Percentiles rank a stretch among this genome's conserved stretches.
Evolutionary conservation across 2,797 vertebrate species (phyloP).

Genomic region (Thamnophis elegans): DNA sequence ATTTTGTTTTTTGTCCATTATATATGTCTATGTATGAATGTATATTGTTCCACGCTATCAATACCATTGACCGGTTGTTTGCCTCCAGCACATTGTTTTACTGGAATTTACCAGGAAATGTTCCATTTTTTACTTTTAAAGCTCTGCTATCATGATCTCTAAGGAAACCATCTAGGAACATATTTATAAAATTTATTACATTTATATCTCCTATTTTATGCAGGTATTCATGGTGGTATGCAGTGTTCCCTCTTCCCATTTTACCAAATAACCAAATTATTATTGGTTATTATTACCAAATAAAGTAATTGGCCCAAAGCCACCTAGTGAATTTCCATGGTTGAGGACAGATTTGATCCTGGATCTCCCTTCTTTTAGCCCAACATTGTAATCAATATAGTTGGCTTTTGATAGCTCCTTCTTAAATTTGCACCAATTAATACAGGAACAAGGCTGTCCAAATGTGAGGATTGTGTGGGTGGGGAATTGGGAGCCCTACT

Average conservation of each 20-base stretch:
- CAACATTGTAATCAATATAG: neutral
- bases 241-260: neutral
- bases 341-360: neutral
- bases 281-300: no score
- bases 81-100: neutral
- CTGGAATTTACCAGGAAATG: neutral
- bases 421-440: neutral
- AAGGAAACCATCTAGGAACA: neutral
- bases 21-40: neutral
- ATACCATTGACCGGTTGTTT: neutral
- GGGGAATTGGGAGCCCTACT: neutral
- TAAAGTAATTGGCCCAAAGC: neutral
- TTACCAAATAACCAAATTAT: neutral
- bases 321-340: neutral
- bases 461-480: neutral
- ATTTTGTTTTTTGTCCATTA: neutral
- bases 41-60: neutral
- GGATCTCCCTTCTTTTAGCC: neutral
- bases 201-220: neutral
- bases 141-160: neutral
- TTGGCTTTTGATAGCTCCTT: neutral
- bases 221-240: neutral
- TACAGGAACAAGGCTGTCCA: neutral
- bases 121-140: neutral
- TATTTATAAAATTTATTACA: neutral